phyloP scores from a whole-genome alignment of 2,797 vertebrate genomes.

The Muscicapa comitata region DNA sequence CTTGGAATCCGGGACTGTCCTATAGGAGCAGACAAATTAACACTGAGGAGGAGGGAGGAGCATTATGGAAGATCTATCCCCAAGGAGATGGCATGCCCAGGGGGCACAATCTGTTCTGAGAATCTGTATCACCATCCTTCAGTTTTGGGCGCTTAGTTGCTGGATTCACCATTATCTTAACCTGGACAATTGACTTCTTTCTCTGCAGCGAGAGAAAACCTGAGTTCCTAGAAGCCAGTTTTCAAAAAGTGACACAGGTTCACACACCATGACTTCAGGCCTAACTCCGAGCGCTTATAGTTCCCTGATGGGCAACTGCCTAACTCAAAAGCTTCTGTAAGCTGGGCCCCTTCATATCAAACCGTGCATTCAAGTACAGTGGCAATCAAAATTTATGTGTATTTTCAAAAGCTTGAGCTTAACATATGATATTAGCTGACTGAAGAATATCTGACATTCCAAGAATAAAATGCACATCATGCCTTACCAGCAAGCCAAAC shows the following conservation, averaged over 20 bases:
- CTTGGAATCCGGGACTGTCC: background rate
- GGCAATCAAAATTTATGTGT: background rate
- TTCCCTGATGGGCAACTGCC: background rate
- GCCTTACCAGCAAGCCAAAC: background rate
- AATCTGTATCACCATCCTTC: background rate
- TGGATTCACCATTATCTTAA: background rate
- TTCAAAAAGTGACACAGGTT: background rate
- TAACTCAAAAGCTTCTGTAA: accelerated
- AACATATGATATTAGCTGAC: background rate
- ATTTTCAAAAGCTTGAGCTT: background rate
- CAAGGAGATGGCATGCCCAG: background rate
- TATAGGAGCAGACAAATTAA: background rate
- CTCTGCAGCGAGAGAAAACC: background rate
- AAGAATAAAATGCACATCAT: background rate
- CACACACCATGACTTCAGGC: background rate
- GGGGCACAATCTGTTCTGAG: background rate
- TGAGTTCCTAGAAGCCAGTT: background rate
- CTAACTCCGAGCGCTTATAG: background rate
- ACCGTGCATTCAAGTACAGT: accelerated
- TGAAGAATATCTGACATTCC: background rate
- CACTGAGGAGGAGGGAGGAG: background rate
- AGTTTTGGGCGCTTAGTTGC: background rate
- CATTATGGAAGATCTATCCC: background rate
- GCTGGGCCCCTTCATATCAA: background rate
- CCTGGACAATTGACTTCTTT: background rate